Percentiles rank a stretch among this genome's conserved stretches.
Conservation (phyloP, 1,140 invertebrate species). For the Proales similis region DNA sequence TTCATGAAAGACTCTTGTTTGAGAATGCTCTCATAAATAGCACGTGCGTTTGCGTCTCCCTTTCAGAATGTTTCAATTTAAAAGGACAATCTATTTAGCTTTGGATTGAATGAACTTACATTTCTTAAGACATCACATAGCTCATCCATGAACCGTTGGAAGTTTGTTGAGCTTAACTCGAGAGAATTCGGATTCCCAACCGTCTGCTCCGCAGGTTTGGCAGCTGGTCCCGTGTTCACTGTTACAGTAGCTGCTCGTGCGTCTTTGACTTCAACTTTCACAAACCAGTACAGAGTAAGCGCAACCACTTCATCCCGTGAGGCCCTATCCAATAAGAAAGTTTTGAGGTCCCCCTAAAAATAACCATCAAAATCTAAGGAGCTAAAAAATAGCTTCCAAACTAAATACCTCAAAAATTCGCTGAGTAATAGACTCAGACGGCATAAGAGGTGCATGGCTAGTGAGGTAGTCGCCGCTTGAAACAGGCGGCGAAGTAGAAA, state of each 20-base stretch:
- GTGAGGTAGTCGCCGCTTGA: too few relatives aligned
- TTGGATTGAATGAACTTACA: not conserved
- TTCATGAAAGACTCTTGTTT: slow-evolving; percentile 28
- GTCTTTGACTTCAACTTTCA: slow-evolving; percentile 44
- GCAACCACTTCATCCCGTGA: slow-evolving; percentile 78
- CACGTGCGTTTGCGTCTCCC: not conserved
- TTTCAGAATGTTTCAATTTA: not conserved
- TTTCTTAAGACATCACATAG: slow-evolving; percentile 17
- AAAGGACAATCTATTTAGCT: not conserved
- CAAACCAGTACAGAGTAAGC: slow-evolving; percentile 90
- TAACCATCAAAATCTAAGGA: slow-evolving; percentile 26
- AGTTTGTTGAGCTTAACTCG: too few relatives aligned
- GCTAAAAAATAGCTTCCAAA: not conserved
- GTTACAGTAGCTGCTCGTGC: too few relatives aligned
- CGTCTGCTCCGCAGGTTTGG: too few relatives aligned
- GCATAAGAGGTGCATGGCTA: too few relatives aligned
- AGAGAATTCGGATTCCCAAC: too few relatives aligned
- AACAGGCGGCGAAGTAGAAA: too few relatives aligned
- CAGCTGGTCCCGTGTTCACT: too few relatives aligned
- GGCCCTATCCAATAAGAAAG: slow-evolving; percentile 80
- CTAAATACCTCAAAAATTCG: slow-evolving; percentile 21
- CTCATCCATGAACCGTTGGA: slow-evolving; percentile 36
- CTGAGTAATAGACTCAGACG: not conserved
- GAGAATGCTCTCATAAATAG: slow-evolving; percentile 13
- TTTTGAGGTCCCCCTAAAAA: slow-evolving; percentile 66